phyloP scores from a whole-genome alignment of 2,797 vertebrate genomes.

The Chaetodon trifasciatus region DNA sequence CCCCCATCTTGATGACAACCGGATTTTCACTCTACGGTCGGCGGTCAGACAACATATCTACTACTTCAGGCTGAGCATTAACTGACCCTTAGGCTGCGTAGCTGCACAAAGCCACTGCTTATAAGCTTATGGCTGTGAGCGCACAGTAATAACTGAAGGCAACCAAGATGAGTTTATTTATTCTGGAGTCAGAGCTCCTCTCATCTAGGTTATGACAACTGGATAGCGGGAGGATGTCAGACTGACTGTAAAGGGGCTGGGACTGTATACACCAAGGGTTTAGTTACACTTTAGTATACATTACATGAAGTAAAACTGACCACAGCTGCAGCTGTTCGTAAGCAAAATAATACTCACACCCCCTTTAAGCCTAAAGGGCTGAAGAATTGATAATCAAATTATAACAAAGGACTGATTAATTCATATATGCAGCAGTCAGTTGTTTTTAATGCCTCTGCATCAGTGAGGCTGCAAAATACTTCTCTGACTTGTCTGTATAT shows the following conservation, averaged over 20 bases:
- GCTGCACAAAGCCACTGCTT: background rate
- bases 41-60: background rate
- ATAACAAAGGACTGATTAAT: background rate
- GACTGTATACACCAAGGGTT: background rate
- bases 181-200: background rate
- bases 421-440: background rate
- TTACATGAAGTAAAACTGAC: background rate
- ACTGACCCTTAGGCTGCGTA: background rate
- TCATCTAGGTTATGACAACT: background rate
- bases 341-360: background rate
- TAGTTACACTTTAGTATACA: background rate
- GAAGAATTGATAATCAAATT: background rate
- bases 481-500: background rate
- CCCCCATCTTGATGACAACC: too few relatives aligned
- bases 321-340: background rate
- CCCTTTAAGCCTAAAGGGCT: background rate
- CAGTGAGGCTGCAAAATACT: background rate
- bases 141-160: background rate
- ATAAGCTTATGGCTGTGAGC: background rate
- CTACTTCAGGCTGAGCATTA: background rate
- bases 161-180: background rate
- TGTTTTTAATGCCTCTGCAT: background rate
- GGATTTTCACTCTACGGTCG: background rate
- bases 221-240: background rate
- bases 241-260: background rate